Evolutionary conservation across 2,888 invertebrate genomes (phyloP), one percentile per base, ranked within the genome.

Genomic region (Eupithecia centaureata): DNA sequence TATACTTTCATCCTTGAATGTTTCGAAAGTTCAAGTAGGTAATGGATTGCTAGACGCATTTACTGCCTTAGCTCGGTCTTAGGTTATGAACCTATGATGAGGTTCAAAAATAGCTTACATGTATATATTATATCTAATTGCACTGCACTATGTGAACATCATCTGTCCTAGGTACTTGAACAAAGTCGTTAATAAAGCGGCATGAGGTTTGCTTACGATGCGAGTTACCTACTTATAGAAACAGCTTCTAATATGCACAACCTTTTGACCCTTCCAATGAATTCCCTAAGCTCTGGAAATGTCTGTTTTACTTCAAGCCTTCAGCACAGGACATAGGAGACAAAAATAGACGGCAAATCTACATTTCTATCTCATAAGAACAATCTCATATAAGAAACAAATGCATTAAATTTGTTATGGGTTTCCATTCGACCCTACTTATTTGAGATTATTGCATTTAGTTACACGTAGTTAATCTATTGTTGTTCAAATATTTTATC

Each of bases 1-100:
- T 74, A 76, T 72, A 75, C 75, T 69, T 70, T 77, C 74, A 77
- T 78, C 83, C 80, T 82, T 81, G 81, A 80, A 75, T 77, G 73
- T 83, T 82, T 70, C 78, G 80, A 80, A 82, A 82, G 73, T 68
- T 35, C 71, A 68, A 61, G 63, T 68, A 28, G 70, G 63, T 47
- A 22, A 60, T 51, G 60, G 33, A 10, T n/a, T n/a, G 56, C 30
- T 56, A 30, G 56, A 56, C 10, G 30, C 18, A 28, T 25, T 54
- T 28, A 54, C 28, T 54, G 28, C 28, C 54, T n/a, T 15, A 52
- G 27, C 51, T 52, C 3, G 15, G 8, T 54, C 25, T 15, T 54
- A 27, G 28, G 27, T 54, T 54, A 54, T 30, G 54, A 52, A 27
- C 42, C 27, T 52, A 15, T 27, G 27, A 30, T n/a, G 28, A 30